A percentile compares a stretch with the other conserved stretches of the same genome.
Evolutionary conservation across 2,888 invertebrate genomes (phyloP).

Genomic region (Psococerastis gibbosa): DNA sequence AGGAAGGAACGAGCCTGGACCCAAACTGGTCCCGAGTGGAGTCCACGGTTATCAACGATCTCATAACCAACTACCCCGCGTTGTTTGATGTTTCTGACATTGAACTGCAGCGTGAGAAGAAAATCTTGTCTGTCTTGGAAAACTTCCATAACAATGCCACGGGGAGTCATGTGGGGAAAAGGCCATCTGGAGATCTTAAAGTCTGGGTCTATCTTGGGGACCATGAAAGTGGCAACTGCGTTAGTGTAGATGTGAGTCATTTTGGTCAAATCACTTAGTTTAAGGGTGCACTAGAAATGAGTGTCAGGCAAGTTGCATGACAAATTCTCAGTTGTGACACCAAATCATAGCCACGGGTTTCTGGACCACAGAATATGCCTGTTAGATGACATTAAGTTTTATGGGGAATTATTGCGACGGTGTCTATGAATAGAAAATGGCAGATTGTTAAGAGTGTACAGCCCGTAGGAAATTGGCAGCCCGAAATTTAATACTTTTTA

Average conservation of each 20-base stretch:
- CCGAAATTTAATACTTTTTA: no score
- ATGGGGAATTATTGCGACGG: no score
- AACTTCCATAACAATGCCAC: slow-evolving; percentile 38
- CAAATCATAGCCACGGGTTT: no score
- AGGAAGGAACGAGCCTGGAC: slow-evolving; percentile 22
- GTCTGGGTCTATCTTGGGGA: slow-evolving; percentile 59
- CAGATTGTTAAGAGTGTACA: no score
- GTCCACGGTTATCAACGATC: slow-evolving; percentile 53
- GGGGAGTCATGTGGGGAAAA: slow-evolving; percentile 25
- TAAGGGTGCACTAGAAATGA: no score
- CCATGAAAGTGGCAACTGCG: slow-evolving; percentile 32
- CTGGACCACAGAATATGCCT: no score
- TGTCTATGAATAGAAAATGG: no score
- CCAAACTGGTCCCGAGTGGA: slow-evolving; percentile 44
- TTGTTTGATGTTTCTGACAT: slow-evolving; percentile 65
- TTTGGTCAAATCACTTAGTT: no score
- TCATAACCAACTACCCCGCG: slow-evolving; percentile 52
- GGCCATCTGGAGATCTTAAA: slow-evolving; percentile 58
- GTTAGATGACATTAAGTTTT: no score
- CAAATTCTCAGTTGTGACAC: no score
- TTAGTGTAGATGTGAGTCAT: slow-evolving; percentile 38
- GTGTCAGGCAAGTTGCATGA: no score
- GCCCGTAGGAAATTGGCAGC: no score
- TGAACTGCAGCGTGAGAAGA: slow-evolving; percentile 54
- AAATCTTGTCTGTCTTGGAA: slow-evolving; percentile 54